Evolutionary conservation across 2,113 vertebrate genomes (phyloP).

Genomic region (Microcebus jonahi): DNA sequence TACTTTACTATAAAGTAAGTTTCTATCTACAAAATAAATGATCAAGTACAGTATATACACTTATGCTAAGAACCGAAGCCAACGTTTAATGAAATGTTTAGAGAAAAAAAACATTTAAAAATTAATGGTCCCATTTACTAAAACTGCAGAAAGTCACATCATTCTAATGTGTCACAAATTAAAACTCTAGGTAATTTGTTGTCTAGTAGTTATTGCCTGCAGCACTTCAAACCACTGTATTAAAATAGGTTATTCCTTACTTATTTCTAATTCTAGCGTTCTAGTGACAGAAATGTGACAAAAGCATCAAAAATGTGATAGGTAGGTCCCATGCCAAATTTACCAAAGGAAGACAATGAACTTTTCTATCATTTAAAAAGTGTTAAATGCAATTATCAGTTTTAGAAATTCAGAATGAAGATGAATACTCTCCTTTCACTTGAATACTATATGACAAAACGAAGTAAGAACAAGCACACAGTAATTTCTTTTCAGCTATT

Average conservation of each 20-base stretch:
- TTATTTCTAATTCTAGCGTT: constrained; percentile 12
- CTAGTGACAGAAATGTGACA: not conserved
- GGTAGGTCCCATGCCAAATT: not conserved
- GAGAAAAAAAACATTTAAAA: constrained; percentile 41
- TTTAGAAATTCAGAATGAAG: constrained; percentile 43
- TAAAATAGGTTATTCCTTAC: constrained; percentile 37
- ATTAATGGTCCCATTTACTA: constrained; percentile 24
- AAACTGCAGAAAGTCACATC: not conserved
- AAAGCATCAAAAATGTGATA: not conserved
- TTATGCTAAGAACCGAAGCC: constrained; percentile 71
- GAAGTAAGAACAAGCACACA: not conserved
- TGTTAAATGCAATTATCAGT: constrained; percentile 43
- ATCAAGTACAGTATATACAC: constrained; percentile 52
- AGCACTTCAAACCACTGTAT: constrained; percentile 37
- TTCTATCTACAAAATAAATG: constrained; percentile 67
- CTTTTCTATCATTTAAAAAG: constrained; percentile 39
- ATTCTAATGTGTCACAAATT: not conserved
- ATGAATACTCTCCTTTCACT: constrained; percentile 43
- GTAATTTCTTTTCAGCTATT: not conserved
- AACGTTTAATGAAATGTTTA: constrained; percentile 69
- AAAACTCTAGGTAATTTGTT: not conserved
- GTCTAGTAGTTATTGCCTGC: constrained; percentile 38
- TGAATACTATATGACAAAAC: constrained; percentile 33
- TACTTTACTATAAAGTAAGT: constrained; percentile 41
- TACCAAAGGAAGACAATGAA: constrained; percentile 34